Evolutionary conservation across 2,888 invertebrate genomes (phyloP), one percentile per base, ranked within the genome.

Genomic region (Hemaris fuciformis): DNA sequence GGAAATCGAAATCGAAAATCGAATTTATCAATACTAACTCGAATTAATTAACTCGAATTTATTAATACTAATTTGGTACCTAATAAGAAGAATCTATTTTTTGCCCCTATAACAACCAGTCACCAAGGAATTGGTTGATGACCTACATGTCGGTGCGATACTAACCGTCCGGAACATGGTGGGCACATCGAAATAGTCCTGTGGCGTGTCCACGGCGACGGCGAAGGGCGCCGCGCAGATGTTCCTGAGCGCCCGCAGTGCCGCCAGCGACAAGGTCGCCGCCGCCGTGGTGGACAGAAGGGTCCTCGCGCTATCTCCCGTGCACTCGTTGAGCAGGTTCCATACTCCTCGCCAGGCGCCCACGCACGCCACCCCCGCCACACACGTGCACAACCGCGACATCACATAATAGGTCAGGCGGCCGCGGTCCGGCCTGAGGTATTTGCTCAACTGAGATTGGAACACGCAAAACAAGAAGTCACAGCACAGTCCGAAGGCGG

Each of bases 271-370:
- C 57, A 95, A 83, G 62, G 96, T 88, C 4, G 96, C 95, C 8
- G 95, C 93, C 41, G 94, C 85, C 8, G 95, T 95, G 0, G 95
- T 95, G 8, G 94, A 92, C 64, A 94, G 89, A 64, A 96, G 92
- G 67, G 94, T 93, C 63, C 87, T 91, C 60, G 86, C 91, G 78
- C 92, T 94, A 71, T 89, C 91, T 45, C 94, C 95, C 41, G 96
- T 95, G 74, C 95, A 94, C 80, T 95, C 90, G 79, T 97, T 97
- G 74, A 97, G 93, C 57, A 95, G 89, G 72, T 94, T 93, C 97
- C 97, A 98, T 48, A 96, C 94, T 1, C 98, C 98, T 7, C 97
- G 93, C 98, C 98, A 98, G 64, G 96, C 96, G 77, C 96, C 97
- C 46, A 98, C 97, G 83, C 97, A 97, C 66, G 96, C 95, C 73